These are phyloP conservation scores for Anarsia innoxiella DNA, from an alignment of 2,888 invertebrate genomes.

Conservation along the genomic window DNA sequence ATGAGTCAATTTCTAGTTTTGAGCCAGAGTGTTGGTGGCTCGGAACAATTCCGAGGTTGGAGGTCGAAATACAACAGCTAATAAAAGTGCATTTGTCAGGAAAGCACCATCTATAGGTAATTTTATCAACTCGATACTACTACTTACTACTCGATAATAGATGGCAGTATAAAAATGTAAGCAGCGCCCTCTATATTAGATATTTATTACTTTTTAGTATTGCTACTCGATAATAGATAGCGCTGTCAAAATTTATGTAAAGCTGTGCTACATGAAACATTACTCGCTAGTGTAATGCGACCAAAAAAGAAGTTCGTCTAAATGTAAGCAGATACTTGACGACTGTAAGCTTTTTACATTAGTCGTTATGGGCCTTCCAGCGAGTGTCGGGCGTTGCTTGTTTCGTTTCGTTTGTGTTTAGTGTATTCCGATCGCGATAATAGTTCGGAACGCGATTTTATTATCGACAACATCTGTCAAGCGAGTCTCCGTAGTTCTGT, in stretches of 20 bases:
- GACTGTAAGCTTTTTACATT: too few relatives aligned
- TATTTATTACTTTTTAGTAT: slow-evolving; percentile 17
- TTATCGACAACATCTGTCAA: slow-evolving; percentile 63
- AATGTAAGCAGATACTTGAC: too few relatives aligned
- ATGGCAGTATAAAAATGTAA: slow-evolving; percentile 1
- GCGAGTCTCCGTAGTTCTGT: slow-evolving; percentile 39
- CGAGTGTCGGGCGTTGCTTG: slow-evolving; percentile 33
- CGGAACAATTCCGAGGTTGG: too few relatives aligned
- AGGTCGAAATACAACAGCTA: too few relatives aligned
- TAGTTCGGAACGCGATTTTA: slow-evolving; percentile 46
- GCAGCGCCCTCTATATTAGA: background rate
- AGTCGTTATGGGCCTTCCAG: too few relatives aligned
- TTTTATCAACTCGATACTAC: too few relatives aligned
- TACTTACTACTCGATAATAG: slow-evolving; percentile 4
- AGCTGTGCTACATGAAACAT: slow-evolving; percentile 16
- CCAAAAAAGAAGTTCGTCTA: too few relatives aligned
- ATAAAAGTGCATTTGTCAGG: too few relatives aligned
- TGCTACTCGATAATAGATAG: slow-evolving; percentile 25
- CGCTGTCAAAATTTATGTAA: slow-evolving; percentile 12
- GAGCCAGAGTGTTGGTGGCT: too few relatives aligned
- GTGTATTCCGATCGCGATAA: slow-evolving; percentile 51
- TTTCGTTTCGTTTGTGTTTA: slow-evolving; percentile 34
- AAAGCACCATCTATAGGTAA: too few relatives aligned
- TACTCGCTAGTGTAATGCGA: background rate
- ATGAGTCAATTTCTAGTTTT: too few relatives aligned